Base-by-base conservation (phyloP, 2,888 invertebrate genomes). In the Lypha dubia region DNA sequence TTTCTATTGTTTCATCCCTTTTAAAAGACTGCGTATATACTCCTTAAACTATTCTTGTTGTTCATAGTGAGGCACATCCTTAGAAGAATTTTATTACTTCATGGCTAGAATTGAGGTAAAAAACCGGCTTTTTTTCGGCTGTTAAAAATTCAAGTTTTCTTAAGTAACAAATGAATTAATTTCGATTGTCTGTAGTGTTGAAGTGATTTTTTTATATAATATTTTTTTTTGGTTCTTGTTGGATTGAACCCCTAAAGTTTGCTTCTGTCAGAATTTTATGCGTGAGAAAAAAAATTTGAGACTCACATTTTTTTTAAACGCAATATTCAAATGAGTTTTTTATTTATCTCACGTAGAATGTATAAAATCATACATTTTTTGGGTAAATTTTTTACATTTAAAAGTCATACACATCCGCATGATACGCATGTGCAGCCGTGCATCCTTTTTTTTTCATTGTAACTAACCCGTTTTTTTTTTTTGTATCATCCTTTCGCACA, bases 21-120 rank as follows among this genome's bases (percentile, higher is more conserved):
- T 60, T 58, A 24, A 35, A 38, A 41, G 35, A 22, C 17, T 32
- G 20, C 20, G 56, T n/a, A 38, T 51, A 65, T n/a, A n/a, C n/a
- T 74, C 8, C 20, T 60, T 49, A 49, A 32, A n/a, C 9, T 60
- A 22, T 58, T 68, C 24, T 51, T 15, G 46, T 53, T 24, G 46
- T 60, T 83, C 60, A 38, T 68, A 46, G 32, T 22, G 32, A 60
- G 46, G 41, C 60, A 74, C 70, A 75, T 81, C 71, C 77, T 73
- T 82, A 41, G 17, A 75, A 74, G 83, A 76, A 87, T 86, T 87
- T 83, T 84, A 84, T 86, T 79, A 75, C 80, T 83, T 86, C 88
- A 87, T 88, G 88, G 89, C 89, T 90, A 86, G 89, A 90, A 91
- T 90, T 89, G 88, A 89, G 89, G 89, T 87, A 91, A 90, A 90